Evolutionary conservation across 1,140 invertebrate species (phyloP), one percentile per base, ranked within the genome.

Genomic region (Littorina saxatilis): DNA sequence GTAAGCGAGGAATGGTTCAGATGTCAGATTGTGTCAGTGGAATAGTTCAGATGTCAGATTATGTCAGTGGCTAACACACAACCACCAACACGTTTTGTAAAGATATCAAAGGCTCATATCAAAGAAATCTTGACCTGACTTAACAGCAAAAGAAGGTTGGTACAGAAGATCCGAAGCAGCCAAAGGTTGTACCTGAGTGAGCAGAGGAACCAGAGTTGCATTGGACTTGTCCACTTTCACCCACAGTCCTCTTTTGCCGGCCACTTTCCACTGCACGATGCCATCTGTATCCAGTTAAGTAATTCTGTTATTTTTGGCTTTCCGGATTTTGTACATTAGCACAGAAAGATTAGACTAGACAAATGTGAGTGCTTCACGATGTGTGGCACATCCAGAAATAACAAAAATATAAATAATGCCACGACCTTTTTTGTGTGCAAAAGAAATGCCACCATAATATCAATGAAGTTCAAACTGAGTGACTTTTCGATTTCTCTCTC

Each of bases 161-260:
- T n/a, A 17, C 23, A 73, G 39, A 47, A 9, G 2, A 7, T 35
- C 35, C 1, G 15, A 23, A 40, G 39, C 20, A n/a, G 13, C 2
- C 15, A 15, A 47, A 7, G 50, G 5, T 17, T 58, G 23, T 2
- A 84, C 83, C 70, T 83, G 63, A n/a, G 80, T 72, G 13, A 82
- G 43, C 27, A 52, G 29, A 50, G 97, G 96, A 73, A 98, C 94
- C 94, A 96, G 96, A 17, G 94, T 94, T 9, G 95, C 93, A 86
- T 97, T 94, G 66, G 94, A 91, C 52, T 95, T 92, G 87, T 94
- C 89, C 3, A 98, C 94, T 90, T 95, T 95, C 88, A 98, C 97
- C 97, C 97, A 98, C 79, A 98, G 94, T 39, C 95, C 95, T 84
- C 96, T 93, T 87, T 94, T 94, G 37, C 95, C 94, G 27, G 94